A percentile compares a stretch with the other conserved stretches of the same genome.
phyloP scores from a whole-genome alignment of 1,140 invertebrate genomes.

The Cydia splendana region DNA sequence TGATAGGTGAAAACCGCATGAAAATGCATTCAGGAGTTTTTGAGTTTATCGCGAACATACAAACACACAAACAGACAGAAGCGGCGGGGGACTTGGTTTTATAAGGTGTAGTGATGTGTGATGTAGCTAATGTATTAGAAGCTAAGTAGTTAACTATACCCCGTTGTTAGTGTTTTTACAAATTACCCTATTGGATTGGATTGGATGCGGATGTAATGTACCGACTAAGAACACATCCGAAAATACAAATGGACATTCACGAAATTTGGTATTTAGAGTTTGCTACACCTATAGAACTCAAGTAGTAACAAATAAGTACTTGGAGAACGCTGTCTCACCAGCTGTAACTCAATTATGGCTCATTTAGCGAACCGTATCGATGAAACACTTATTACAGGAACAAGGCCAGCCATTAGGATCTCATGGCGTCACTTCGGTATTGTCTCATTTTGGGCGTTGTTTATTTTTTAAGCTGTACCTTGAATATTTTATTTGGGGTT shows the following conservation, averaged over 20 bases:
- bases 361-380: constrained; percentile 12
- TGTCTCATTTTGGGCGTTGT: neutral
- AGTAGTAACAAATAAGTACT: neutral
- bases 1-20: too few relatives aligned
- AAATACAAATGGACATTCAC: neutral
- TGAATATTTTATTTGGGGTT: neutral
- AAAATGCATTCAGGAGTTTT: too few relatives aligned
- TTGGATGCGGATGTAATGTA: too few relatives aligned
- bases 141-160: too few relatives aligned
- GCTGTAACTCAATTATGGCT: constrained; percentile 9
- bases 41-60: too few relatives aligned
- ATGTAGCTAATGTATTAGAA: too few relatives aligned
- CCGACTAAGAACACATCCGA: too few relatives aligned
- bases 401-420: constrained; percentile 27
- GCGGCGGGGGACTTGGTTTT: too few relatives aligned
- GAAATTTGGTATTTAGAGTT: neutral
- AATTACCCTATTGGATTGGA: too few relatives aligned
- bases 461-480: neutral
- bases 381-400: constrained; percentile 18
- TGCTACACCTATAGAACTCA: neutral
- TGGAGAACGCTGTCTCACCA: neutral
- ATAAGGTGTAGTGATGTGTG: too few relatives aligned
- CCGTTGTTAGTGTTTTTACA: too few relatives aligned
- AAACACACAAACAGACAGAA: too few relatives aligned
- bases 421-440: neutral